phyloP scores from a whole-genome alignment of 2,797 vertebrate genomes.

The Microctenopoma lineatum region DNA sequence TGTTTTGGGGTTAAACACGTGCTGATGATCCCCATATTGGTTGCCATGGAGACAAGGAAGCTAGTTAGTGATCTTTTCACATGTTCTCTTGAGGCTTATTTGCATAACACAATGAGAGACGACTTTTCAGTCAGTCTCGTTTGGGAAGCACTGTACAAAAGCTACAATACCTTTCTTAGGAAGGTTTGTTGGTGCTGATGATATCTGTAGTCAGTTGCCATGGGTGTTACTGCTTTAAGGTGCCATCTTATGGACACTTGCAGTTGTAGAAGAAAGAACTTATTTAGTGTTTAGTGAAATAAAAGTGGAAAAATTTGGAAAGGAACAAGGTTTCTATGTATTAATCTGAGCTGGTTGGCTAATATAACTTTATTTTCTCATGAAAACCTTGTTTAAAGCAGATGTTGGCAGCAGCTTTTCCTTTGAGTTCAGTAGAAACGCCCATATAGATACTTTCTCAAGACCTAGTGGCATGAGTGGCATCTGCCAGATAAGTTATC shows the following conservation, averaged over 20 bases:
- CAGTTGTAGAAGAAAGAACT: neutral
- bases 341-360: no score
- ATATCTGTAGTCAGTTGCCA: constrained; percentile 1
- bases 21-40: constrained; percentile 40
- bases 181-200: constrained; percentile 14
- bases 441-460: neutral
- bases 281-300: neutral
- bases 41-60: constrained; percentile 66
- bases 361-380: neutral
- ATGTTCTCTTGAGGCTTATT: constrained; percentile 39
- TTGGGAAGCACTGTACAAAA: constrained; percentile 6
- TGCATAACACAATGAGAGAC: constrained; percentile 10
- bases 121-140: no score
- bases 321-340: neutral
- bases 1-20: constrained; percentile 32
- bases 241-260: constrained; percentile 1
- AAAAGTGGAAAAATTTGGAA: no score
- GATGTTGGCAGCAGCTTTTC: neutral
- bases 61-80: constrained; percentile 70
- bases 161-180: neutral
- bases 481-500: constrained; percentile 10
- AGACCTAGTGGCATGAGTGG: constrained; percentile 1
- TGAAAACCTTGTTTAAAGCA: neutral
- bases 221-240: neutral
- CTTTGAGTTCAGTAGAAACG: neutral